Evolutionary conservation across 2,888 invertebrate species (phyloP), one percentile per base, ranked within the genome.

Genomic region (Phortica magna): DNA sequence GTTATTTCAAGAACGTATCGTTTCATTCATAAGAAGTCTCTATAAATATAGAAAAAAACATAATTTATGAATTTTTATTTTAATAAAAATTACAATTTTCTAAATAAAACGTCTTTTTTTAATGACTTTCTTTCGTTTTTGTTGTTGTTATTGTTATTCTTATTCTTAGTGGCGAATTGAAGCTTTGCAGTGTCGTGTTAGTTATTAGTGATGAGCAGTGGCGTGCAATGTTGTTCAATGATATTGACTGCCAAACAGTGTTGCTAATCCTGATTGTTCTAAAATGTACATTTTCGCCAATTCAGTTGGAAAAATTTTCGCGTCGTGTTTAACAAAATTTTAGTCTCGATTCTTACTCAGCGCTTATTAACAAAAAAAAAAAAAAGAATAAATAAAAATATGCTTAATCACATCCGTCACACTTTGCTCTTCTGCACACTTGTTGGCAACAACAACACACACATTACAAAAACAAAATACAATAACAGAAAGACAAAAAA

Each of bases 331-430:
- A 48, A 12, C 48, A 48, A 14, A 48, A 48, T 48, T 48, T 48
- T 9, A 7, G 9, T 48, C 9, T 48, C 9, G 0, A 48, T 48
- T 48, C 14, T 48, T 12, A 48, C 48, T 9, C 48, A 48, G 48
- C 14, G 48, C 14, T 14, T 48, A 14, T n/a, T n/a, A n/a, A n/a
- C n/a, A 14, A 48, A 48, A 48, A 48, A 3, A 31, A 31, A 31
- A 31, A 31, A 4, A 31, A 31, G 31, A 31, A 2, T 1, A 31
- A 1, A 31, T 4, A 31, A 31, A 31, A 31, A 31, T 31, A 48
- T 71, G 55, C 55, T 71, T 71, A 55, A 55, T 71, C 70, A 71
- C 17, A 71, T 71, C 55, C 70, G 70, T 71, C 70, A 71, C 48
- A 31, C 70, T 17, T n/a, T 55, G 39, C 48, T 31, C 48, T 10